Evolutionary conservation across 2,797 vertebrate genomes (phyloP).

Genomic region (Avahi laniger): DNA sequence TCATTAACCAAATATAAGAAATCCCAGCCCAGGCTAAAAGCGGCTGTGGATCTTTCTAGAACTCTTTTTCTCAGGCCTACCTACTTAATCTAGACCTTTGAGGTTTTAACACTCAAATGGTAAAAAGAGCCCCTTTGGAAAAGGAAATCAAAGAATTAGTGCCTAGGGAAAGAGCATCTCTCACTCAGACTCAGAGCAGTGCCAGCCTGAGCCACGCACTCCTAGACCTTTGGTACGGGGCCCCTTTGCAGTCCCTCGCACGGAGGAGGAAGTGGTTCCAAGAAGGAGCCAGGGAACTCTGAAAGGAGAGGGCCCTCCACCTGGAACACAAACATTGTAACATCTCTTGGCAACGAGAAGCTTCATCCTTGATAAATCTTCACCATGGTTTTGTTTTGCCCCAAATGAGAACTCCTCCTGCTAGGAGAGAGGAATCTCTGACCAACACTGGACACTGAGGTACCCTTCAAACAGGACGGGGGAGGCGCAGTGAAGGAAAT

Average conservation of each 20-base stretch:
- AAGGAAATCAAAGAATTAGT: background rate
- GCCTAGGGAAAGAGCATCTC: background rate
- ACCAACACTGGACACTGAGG: background rate
- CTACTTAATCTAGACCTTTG: background rate
- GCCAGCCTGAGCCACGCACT: background rate
- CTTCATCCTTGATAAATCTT: background rate
- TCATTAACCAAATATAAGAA: background rate
- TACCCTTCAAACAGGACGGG: background rate
- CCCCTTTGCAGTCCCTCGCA: background rate
- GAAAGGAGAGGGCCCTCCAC: background rate
- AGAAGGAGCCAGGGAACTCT: background rate
- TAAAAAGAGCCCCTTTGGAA: background rate
- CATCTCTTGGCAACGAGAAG: background rate
- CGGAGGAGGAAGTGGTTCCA: background rate
- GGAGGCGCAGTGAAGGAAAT: background rate
- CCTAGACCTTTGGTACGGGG: background rate
- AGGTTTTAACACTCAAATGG: background rate
- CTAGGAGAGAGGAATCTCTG: background rate
- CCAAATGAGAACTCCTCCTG: background rate
- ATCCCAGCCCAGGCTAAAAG: background rate
- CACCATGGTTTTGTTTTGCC: background rate
- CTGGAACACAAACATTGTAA: background rate
- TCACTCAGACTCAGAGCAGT: background rate
- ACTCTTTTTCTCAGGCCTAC: background rate
- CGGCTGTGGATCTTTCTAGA: background rate